Evolutionary conservation across 2,888 invertebrate species (phyloP), one percentile per base, ranked within the genome.

Genomic region (Ormyrus labotus): DNA sequence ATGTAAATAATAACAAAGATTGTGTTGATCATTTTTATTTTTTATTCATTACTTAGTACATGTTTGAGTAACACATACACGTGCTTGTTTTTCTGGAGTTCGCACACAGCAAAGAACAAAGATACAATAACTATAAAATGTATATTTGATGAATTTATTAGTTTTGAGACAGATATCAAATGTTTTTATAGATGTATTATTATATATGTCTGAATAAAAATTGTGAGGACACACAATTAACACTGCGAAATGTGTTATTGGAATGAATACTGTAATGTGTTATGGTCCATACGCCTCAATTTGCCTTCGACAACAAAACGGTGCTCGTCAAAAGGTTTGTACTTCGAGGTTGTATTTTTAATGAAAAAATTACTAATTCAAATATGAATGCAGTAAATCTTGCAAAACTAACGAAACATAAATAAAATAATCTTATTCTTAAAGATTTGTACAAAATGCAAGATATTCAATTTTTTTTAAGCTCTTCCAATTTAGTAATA

Each of bases 211-310:
- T 79, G 58, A 71, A 73, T 77, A 77, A 81, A 77, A 77, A 73
- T 58, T 61, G 51, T 67, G 60, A 81, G 65, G 67, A 77, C 76
- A 53, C 50, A 73, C 64, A 77, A 69, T 63, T 72, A 77, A 78
- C 70, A 74, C n/a, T 78, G 64, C 64, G 60, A 68, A 70, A 74
- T 53, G 50, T 74, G 70, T 72, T 79, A 84, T 82, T 88, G 88
- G 88, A 88, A 88, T 88, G 88, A 88, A 88, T 88, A 88, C 87
- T 88, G 88, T 85, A 86, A 84, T 85, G 85, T 84, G 83, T 81
- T 84, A 85, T 83, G 87, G 86, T 84, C 84, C 84, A 79, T 81
- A 83, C 84, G 85, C 83, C 85, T 85, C 83, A 84, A 83, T 83
- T 82, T 84, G 80, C 84, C 83, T 80, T 76, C 55, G 73, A 64